Evolutionary conservation across 2,888 invertebrate species (phyloP), one percentile per base, ranked within the genome.

Genomic region (Eulithis testata): DNA sequence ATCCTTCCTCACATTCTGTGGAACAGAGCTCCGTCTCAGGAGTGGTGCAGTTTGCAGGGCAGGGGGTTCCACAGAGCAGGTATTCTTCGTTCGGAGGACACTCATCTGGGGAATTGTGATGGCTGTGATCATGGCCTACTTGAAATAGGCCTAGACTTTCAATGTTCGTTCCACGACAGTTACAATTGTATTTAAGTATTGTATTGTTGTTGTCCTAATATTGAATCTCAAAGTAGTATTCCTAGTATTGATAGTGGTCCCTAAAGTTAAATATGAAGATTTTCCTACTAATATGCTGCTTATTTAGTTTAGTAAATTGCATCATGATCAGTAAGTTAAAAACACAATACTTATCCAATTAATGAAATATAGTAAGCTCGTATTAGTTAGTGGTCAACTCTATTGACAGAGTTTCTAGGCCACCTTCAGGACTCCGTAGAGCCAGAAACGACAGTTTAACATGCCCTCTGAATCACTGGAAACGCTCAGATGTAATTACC

Each of bases 21-120:
- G 77, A 66, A 60, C 92, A 92, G 21, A 86, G 85, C 2, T 81
- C 86, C 5, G 75, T 36, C 40, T 67, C 67, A 9, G 63, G 57
- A 14, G 80, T 78, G 0, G 86, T 81, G 73, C 92, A 93, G 79
- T 89, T 92, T 74, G 83, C 82, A 0, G 89, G 87, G 27, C 91
- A 91, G 0, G 88, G 81, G 5, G 91, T 85, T 0, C 92, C 92
- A 58, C 92, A 93, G 0, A 90, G 80, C 0, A 88, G 81, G 62
- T 88, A 91, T 69, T 93, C 92, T 66, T 93, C 92, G 62, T 92
- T 90, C 3, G 80, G 69, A 1, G 90, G 91, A 47, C 92, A 92
- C 73, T 89, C 88, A 36, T 90, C 90, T 89, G 76, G 4, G 76
- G 55, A 57, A 40, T 40, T 11, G 9, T 9, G 40, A 45, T 8